Percentiles rank a stretch among this genome's conserved stretches.
Evolutionary conservation across 2,797 vertebrate species (phyloP).

Genomic region (Sebastes nivosus): DNA sequence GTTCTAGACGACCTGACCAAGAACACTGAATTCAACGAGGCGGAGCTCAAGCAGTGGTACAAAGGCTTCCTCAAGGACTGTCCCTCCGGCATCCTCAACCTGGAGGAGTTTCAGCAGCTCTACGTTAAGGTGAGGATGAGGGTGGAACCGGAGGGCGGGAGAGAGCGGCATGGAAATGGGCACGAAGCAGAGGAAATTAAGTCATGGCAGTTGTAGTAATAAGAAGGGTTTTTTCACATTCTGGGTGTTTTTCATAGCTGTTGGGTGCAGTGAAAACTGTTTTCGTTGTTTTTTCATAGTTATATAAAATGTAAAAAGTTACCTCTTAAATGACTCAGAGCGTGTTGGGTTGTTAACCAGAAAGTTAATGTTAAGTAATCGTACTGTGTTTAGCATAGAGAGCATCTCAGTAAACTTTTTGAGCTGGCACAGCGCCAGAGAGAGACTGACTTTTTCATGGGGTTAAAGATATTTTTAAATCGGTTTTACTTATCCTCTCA

Average conservation of each 20-base stretch:
- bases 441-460: slow-evolving; percentile 1
- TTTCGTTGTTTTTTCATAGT: background rate
- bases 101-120: slow-evolving; percentile 98
- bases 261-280: background rate
- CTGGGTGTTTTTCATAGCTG: background rate
- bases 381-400: background rate
- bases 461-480: slow-evolving; percentile 18
- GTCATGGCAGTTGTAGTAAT: background rate
- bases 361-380: slow-evolving; percentile 18
- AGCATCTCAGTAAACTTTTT: background rate
- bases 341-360: background rate
- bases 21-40: slow-evolving; percentile 96
- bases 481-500: slow-evolving; percentile 14
- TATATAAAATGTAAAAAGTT: slow-evolving; percentile 3
- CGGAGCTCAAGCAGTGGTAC: slow-evolving; percentile 99
- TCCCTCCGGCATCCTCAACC: slow-evolving; percentile 94
- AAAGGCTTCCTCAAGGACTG: slow-evolving; percentile 99
- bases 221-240: background rate
- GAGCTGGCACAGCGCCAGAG: background rate
- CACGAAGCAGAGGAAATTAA: no score
- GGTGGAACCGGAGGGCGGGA: background rate
- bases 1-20: slow-evolving; percentile 96
- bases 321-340: slow-evolving; percentile 11
- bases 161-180: background rate
- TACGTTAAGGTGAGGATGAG: slow-evolving; percentile 91